Evolutionary conservation across 2,797 vertebrate genomes (phyloP).

Genomic region (Hydrocynus forskahlii): DNA sequence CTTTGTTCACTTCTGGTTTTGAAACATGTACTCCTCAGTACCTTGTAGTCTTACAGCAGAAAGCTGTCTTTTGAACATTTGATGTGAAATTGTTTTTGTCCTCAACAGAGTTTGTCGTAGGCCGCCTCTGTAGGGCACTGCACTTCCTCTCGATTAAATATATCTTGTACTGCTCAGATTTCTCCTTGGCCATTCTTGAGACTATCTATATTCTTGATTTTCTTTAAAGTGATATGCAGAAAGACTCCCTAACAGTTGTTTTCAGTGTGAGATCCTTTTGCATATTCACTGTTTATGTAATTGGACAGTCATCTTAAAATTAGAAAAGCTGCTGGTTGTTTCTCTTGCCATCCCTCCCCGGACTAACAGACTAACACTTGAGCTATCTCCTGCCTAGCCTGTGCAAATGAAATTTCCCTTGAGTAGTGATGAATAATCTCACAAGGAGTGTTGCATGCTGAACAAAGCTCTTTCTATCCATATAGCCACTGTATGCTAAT

Average conservation of each 20-base stretch:
- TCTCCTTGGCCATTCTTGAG: neutral
- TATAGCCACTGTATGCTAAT: neutral
- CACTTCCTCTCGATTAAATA: neutral
- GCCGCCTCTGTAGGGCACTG: neutral
- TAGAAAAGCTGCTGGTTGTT: neutral
- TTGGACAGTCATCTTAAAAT: constrained; percentile 33
- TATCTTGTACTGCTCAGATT: neutral
- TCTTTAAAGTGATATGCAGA: neutral
- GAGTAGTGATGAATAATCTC: constrained; percentile 30
- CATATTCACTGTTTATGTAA: constrained; percentile 31
- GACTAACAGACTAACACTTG: neutral
- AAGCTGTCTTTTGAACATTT: neutral
- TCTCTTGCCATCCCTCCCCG: constrained; percentile 18
- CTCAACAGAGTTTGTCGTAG: neutral
- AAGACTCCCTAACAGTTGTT: neutral
- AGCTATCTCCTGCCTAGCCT: neutral
- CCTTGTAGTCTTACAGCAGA: neutral
- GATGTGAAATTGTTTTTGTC: neutral
- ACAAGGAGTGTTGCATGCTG: neutral
- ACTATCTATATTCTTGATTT: constrained; percentile 1
- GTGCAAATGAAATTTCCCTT: constrained; percentile 3
- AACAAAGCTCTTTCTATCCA: neutral
- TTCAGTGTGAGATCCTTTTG: neutral
- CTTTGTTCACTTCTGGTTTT: constrained; percentile 8
- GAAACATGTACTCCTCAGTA: neutral